These are phyloP conservation scores for Lycaon pictus DNA, from an alignment of 2,113 vertebrate species.

Conservation along the genomic window DNA sequence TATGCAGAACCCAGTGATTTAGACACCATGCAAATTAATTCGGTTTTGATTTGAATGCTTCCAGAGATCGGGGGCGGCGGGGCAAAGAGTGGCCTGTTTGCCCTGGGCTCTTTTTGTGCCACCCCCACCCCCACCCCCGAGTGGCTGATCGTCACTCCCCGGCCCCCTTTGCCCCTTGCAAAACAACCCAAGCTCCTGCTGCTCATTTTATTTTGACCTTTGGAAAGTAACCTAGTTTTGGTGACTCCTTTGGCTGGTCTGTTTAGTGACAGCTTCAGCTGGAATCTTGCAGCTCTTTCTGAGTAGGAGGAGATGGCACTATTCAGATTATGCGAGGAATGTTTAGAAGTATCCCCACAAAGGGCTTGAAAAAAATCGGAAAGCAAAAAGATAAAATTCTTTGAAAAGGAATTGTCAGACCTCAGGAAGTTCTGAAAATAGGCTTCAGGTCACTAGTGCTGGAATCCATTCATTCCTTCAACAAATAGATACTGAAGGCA, in stretches of 20 bases:
- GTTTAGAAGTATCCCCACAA: slow-evolving; percentile 40
- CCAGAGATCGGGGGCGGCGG: slow-evolving; percentile 56
- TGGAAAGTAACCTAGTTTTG: slow-evolving; percentile 50
- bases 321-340: slow-evolving; percentile 59
- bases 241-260: background rate
- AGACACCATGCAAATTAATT: slow-evolving; percentile 88
- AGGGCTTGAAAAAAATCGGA: background rate
- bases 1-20: slow-evolving; percentile 85
- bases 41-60: slow-evolving; percentile 82
- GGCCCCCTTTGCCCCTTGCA: background rate
- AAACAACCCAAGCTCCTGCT: background rate
- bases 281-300: background rate
- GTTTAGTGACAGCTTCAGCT: background rate
- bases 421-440: slow-evolving; percentile 50
- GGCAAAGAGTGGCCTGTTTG: slow-evolving; percentile 68
- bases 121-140: fast-evolving
- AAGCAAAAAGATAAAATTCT: slow-evolving; percentile 67
- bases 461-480: slow-evolving; percentile 5
- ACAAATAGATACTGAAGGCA: background rate
- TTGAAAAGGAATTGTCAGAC: slow-evolving; percentile 40
- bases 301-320: slow-evolving; percentile 45
- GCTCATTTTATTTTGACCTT: slow-evolving; percentile 55
- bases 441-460: background rate
- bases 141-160: background rate
- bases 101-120: slow-evolving; percentile 53